Conservation (phyloP, 2,797 vertebrate species). For the Eulemur coronatus region DNA sequence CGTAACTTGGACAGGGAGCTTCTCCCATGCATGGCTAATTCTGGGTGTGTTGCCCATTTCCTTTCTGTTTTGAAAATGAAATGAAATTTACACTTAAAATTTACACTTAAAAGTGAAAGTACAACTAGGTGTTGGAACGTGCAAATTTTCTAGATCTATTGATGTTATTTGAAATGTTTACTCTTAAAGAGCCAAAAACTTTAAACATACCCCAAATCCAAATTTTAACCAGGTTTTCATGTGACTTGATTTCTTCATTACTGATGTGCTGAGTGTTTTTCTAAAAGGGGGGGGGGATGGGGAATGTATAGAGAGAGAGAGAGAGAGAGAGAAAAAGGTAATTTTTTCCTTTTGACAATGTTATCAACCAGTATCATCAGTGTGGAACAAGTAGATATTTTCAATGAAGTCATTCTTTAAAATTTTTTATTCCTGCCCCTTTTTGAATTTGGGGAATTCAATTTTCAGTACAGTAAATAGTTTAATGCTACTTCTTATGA, state of each 20-base stretch:
- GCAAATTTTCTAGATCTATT: neutral
- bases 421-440: neutral
- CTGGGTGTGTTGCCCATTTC: neutral
- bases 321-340: neutral
- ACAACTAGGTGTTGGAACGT: neutral
- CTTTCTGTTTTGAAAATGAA: slow-evolving; percentile 18
- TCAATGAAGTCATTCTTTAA: neutral
- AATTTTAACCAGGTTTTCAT: slow-evolving; percentile 22
- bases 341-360: neutral
- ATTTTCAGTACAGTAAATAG: neutral
- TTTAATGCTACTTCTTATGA: neutral
- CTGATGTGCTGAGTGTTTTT: neutral
- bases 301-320: too few relatives aligned
- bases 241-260: neutral
- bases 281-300: fast-evolving
- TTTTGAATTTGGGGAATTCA: neutral
- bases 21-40: neutral
- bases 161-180: neutral
- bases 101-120: slow-evolving; percentile 15
- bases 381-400: neutral
- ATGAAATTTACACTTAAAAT: slow-evolving; percentile 32
- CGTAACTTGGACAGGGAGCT: neutral
- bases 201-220: neutral
- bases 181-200: neutral
- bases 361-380: neutral